Evolutionary conservation across 2,797 vertebrate genomes (phyloP).

Genomic region (Heliangelus exortis): DNA sequence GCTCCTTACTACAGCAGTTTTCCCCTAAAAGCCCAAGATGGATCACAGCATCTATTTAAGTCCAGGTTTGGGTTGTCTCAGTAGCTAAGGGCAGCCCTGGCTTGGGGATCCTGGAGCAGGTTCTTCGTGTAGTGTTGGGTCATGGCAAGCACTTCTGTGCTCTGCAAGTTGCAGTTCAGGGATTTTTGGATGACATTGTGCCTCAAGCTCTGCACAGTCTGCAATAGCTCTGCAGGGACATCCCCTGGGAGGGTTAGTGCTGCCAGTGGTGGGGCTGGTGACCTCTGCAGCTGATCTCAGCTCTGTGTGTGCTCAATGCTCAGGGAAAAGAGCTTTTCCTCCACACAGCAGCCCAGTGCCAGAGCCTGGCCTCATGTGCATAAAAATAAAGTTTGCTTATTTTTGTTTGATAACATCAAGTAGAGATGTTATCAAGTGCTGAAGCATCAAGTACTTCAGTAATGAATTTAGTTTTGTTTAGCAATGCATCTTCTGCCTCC

Average conservation of each 20-base stretch:
- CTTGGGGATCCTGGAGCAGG: not conserved
- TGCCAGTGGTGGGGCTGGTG: not conserved
- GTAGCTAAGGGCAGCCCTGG: not conserved
- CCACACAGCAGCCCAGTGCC: not conserved
- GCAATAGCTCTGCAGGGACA: not conserved
- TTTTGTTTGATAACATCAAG: not conserved
- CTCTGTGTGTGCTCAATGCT: too few relatives aligned
- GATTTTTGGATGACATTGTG: accelerated
- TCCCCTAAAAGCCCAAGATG: not conserved
- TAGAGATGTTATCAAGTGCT: not conserved
- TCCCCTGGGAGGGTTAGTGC: not conserved
- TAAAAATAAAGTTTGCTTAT: not conserved
- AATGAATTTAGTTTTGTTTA: not conserved
- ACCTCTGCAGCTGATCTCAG: not conserved
- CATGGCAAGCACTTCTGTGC: accelerated
- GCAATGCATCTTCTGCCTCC: not conserved
- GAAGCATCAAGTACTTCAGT: not conserved
- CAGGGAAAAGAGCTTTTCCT: not conserved
- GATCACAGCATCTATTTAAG: not conserved
- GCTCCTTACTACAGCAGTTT: not conserved
- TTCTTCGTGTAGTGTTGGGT: accelerated
- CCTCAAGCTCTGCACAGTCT: not conserved
- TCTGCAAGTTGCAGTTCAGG: not conserved
- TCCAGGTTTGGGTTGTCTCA: accelerated
- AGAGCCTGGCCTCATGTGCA: too few relatives aligned